phyloP scores from a whole-genome alignment of 2,888 invertebrate species.

The Caenorhabditis japonica region DNA sequence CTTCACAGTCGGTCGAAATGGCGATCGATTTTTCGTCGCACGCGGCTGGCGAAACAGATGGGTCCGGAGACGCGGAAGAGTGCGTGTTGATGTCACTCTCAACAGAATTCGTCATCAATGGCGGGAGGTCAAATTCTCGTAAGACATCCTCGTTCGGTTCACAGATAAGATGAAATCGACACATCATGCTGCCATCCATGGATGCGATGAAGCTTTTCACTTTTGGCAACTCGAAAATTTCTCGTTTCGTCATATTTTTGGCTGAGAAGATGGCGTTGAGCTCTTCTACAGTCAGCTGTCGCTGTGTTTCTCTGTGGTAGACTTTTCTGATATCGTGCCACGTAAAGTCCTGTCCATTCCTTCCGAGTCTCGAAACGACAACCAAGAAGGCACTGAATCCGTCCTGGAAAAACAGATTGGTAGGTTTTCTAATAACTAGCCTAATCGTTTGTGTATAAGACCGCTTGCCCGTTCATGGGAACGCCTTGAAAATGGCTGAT shows the following conservation, averaged over 20 bases:
- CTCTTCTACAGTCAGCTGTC: conserved; percentile 46
- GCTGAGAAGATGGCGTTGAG: conserved; percentile 40
- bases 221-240: conserved; percentile 38
- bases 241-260: conserved; percentile 45
- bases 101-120: conserved; percentile 21
- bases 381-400: conserved; percentile 33
- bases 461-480: too few species aligned
- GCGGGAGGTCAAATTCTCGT: conserved; percentile 27
- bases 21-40: conserved; percentile 28
- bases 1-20: conserved; percentile 42
- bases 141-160: conserved; percentile 9
- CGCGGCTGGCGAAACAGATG: conserved; percentile 6
- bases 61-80: conserved; percentile 7
- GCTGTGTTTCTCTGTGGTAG: conserved; percentile 47
- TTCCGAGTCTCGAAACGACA: conserved; percentile 22
- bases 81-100: conserved; percentile 30
- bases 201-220: conserved; percentile 31
- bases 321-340: conserved; percentile 54
- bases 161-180: conserved; percentile 35
- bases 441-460: too few species aligned
- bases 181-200: conserved; percentile 44
- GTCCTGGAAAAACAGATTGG: conserved; percentile 26
- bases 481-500: too few species aligned
- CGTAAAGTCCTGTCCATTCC: conserved; percentile 32
- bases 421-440: not conserved